phyloP scores from a whole-genome alignment of 2,113 vertebrate genomes.

The Anser cygnoides region DNA sequence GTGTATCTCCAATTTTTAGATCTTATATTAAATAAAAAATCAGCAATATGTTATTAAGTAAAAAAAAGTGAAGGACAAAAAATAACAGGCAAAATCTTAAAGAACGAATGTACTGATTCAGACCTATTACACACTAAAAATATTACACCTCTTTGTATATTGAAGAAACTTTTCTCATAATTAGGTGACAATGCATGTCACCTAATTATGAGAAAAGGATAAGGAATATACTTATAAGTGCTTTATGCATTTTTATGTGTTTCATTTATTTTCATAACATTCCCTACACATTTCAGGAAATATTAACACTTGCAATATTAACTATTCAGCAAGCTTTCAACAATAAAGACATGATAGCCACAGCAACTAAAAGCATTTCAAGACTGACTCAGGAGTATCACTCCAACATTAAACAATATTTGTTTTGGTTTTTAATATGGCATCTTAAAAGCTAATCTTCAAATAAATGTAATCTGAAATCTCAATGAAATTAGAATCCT shows the following conservation, averaged over 20 bases:
- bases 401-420: not conserved
- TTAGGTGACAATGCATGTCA: not conserved
- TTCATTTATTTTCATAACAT: not conserved
- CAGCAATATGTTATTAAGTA: not conserved
- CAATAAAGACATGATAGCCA: not conserved
- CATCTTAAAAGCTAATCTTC: not conserved
- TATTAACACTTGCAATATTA: not conserved
- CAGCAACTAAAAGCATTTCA: not conserved
- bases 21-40: not conserved
- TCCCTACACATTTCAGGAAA: not conserved
- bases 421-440: not conserved
- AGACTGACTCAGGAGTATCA: not conserved
- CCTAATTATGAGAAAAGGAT: not conserved
- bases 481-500: not conserved
- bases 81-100: not conserved
- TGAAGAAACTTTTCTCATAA: not conserved
- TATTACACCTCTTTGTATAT: not conserved
- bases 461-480: not conserved
- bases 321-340: not conserved
- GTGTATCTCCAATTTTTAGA: not conserved
- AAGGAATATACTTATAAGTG: not conserved
- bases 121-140: not conserved
- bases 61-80: not conserved
- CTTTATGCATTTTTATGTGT: not conserved
- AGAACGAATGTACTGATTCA: not conserved